Base-by-base conservation (phyloP, 2,888 invertebrate genomes). In the Nomada lathburiana region DNA sequence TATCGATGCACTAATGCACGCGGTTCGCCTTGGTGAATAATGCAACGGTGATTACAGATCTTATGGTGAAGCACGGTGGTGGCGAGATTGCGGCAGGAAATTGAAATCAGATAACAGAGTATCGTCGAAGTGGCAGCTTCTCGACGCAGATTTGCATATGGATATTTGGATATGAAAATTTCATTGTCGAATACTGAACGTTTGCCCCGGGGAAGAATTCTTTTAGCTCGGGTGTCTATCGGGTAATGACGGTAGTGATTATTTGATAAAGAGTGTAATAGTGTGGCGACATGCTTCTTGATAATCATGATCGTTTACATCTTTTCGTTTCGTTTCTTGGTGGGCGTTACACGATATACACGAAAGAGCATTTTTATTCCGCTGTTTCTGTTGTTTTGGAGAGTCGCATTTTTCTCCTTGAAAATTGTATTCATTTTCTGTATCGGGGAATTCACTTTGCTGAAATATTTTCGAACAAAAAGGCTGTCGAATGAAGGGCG, bases 21-120 rank as follows among this genome's bases (percentile, higher is more conserved):
- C 36, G 67, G 62, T 63, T 74, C 63, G 47, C 70, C 71, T 72
- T 36, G 64, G 57, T 63, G 71, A 65, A 80, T 85, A 83, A 85
- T 88, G 76, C 75, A 81, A 62, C 60, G 79, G 64, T 82, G 78
- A 82, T 86, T 81, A 88, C 62, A 65, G 78, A 87, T 85, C 86
- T 89, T 90, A 85, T 55, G 76, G 76, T 76, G 76, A 79, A 72
- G 81, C 84, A 82, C 82, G 77, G 74, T 82, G 87, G 86, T 82
- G 87, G 83, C 83, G 76, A 86, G 87, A 90, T 91, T 91, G 88
- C 84, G 64, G 81, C 86, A 87, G 86, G 87, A 90, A 91, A 91
- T 91, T 91, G 91, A 91, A 91, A 91, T 91, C 90, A 88, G 91
- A 91, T 91, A 90, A 86, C 89, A 88, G 88, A 77, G 75, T 81